Base-by-base conservation (phyloP, 2,113 vertebrate genomes). In the Channa maculata region DNA sequence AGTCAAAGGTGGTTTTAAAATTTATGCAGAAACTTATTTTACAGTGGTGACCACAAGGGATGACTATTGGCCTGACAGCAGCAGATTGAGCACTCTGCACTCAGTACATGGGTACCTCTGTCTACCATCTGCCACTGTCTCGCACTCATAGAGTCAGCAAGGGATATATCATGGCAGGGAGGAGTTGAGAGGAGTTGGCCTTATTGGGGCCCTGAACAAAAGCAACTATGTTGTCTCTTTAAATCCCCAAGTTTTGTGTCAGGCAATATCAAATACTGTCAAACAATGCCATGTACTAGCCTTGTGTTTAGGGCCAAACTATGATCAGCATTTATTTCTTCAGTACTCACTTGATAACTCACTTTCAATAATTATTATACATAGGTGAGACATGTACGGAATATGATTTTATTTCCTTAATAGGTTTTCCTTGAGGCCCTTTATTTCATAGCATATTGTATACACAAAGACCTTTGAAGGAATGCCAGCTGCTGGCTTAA, bases 121-220 rank as follows among this genome's bases (percentile, higher is more conserved):
- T 95, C 92, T 95, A 89, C 96, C 96, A 96, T 96, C 95, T 96
- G 95, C 95, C 90, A 55, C 83, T 92, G 91, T 92, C 93, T 93
- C 89, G 11, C 38, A 24, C 24, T 24, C 24, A 24, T 24, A 24
- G 24, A 24, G 24, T 24, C 24, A 24, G 24, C 24, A 24, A 24
- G 67, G 50, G 45, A 58, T 39, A 36, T 24, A 58, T 53, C 24
- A n/a, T 49, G 38, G 36, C 15, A 8, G 57, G 77, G 58, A 54
- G 65, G 53, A 62, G 46, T 50, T 59, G 8, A 8, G 45, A 65
- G 82, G 80, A 58, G 39, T 53, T 68, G 71, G 63, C 50, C 64
- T 86, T 80, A 84, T 77, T 57, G 11, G 33, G 70, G 71, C 72
- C 72, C 76, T 58, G 69, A 58, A 92, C 89, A 90, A 92, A 91